Evolutionary conservation across 2,797 vertebrate genomes (phyloP), one percentile per base, ranked within the genome.

Genomic region (Macropus fuliginosus): DNA sequence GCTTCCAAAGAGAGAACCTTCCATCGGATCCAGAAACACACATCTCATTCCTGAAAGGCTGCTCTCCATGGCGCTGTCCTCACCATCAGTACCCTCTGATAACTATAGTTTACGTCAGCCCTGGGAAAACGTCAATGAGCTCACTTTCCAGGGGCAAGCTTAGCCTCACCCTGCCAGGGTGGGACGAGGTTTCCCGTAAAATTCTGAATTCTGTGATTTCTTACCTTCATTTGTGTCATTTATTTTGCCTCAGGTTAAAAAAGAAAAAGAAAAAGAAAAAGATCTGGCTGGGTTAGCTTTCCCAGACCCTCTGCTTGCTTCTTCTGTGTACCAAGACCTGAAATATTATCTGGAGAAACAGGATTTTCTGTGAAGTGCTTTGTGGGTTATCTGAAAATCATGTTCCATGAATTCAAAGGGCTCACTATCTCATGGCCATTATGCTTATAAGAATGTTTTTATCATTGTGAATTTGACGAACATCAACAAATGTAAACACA

Each of bases 311-410:
- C 40, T 40, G 12, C 24, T 50, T 50, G 21, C 40, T 87, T 24
- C 40, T 87, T 87, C 40, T 87, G 74, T 87, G 40, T 50, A 87
- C 74, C 21, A 46, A 87, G 74, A 46, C 40, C 40, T 87, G 40
- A 87, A 87, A 87, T 87, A 87, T 87, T 87, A 46, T 87, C 74
- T 87, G 74, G 74, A 87, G 74, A 87, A 87, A 87, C 74, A 87
- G 74, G 74, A 24, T 87, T 87, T 87, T 87, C 74, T 87, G 9
- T 50, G 74, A 87, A 87, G 24, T 87, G 74, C 40, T 50, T 46
- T 87, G 40, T 87, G 40, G 21, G 40, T 87, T 50, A 87, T 87
- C 74, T 50, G 9, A 46, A 87, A 87, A 87, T 87, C 74, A 87
- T 4, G 40, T 50, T 87, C 9, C 11, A 27, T 87, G 74, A 50